These are phyloP conservation scores for Monopis laevigella DNA, from an alignment of 2,888 invertebrate genomes.

Conservation along the genomic window DNA sequence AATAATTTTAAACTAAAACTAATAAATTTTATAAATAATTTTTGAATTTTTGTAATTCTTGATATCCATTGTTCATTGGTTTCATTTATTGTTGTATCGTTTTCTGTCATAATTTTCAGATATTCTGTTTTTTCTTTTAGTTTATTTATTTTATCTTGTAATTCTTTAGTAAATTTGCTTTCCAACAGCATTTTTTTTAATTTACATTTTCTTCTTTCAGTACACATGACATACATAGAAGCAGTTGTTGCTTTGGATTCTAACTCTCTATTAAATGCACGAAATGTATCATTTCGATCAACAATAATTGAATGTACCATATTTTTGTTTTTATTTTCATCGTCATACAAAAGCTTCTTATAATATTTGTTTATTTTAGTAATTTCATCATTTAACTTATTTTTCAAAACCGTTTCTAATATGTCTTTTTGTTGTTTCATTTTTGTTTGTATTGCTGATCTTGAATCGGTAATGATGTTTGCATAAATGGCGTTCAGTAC, in stretches of 20 bases:
- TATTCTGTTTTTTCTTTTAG: conserved; percentile 33
- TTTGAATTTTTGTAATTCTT: conserved; percentile 44
- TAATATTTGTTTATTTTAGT: conserved; percentile 44
- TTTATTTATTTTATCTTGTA: conserved; percentile 33
- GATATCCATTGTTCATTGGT: conserved; percentile 48
- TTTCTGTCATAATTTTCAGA: conserved; percentile 24
- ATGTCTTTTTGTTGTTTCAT: conserved; percentile 32
- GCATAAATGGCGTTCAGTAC: conserved; percentile 32
- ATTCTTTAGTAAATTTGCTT: conserved; percentile 34
- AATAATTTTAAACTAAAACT: conserved; percentile 47
- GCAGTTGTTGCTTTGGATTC: conserved; percentile 43
- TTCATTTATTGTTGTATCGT: conserved; percentile 29
- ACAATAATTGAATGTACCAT: conserved; percentile 32
- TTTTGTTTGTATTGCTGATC: conserved; percentile 38
- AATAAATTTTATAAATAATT: conserved; percentile 50
- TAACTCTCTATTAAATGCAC: conserved; percentile 38
- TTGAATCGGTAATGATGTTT: conserved; percentile 35
- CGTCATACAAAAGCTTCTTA: conserved; percentile 38
- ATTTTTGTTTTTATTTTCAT: conserved; percentile 30
- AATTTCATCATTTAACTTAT: conserved; percentile 33
- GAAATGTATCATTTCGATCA: conserved; percentile 44
- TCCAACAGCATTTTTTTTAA: conserved; percentile 43
- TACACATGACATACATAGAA: conserved; percentile 52
- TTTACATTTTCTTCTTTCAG: conserved; percentile 52
- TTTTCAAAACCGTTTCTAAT: conserved; percentile 31